These are phyloP conservation scores for Paralichthys olivaceus DNA, from an alignment of 2,113 vertebrate genomes.

Conservation along the genomic window DNA sequence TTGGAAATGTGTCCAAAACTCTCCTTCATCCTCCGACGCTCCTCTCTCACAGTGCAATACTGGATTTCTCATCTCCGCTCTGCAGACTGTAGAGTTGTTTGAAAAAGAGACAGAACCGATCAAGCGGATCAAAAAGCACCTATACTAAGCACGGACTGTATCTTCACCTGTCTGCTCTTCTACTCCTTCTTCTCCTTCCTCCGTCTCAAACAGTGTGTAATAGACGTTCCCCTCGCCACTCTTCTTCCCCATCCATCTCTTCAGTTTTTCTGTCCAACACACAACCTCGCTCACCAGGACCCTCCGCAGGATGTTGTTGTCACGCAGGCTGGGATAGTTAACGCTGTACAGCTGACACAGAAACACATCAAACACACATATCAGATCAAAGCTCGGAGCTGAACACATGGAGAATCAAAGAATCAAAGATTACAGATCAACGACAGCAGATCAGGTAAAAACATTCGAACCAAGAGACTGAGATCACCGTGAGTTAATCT, in stretches of 20 bases:
- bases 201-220: not conserved
- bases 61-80: slow-evolving; percentile 3
- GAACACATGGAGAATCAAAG: too few species aligned
- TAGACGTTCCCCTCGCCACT: not conserved
- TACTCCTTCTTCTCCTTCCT: slow-evolving; percentile 1
- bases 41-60: not conserved
- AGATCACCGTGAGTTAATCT: too few species aligned
- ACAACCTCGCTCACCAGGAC: slow-evolving; percentile 85
- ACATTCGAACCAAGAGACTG: too few species aligned
- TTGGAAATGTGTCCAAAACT: not conserved
- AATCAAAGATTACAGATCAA: too few species aligned
- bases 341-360: slow-evolving; percentile 85
- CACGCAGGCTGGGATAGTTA: slow-evolving; percentile 90
- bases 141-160: too few species aligned
- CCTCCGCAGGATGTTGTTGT: slow-evolving; percentile 86
- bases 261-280: slow-evolving; percentile 81
- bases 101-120: not conserved
- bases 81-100: slow-evolving; percentile 25
- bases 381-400: not conserved
- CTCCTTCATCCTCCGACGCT: slow-evolving; percentile 2
- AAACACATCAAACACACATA: not conserved
- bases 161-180: slow-evolving; percentile 17
- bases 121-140: not conserved
- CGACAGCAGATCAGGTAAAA: too few species aligned
- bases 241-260: slow-evolving; percentile 63